Base-by-base conservation (phyloP, 2,113 vertebrate species). In the Amazona guildingii region DNA sequence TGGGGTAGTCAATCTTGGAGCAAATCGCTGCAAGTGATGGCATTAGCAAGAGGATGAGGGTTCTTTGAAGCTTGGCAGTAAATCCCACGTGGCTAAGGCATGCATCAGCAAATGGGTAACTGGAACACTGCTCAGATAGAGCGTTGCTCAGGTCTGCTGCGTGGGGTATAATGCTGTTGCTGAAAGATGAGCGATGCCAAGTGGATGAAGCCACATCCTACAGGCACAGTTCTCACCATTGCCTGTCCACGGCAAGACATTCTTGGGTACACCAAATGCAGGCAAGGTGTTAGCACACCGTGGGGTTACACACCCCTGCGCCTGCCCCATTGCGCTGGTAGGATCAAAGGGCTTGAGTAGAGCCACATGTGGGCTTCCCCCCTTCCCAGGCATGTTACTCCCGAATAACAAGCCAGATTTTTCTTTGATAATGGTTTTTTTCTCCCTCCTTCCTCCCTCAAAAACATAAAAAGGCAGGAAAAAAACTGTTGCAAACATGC, bases 391-490 rank as follows among this genome's bases (percentile, higher is more conserved):
- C 69, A 0, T 5, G 48, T 59, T 74, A 7, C 7, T 85, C n/a
- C 41, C 1, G 1, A 57, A 13, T n/a, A 73, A 83, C 16, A 80
- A 83, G 27, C 37, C 92, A 90, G 55, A 78, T 73, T 39, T 35
- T 43, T 76, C 44, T 54, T 96, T 92, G 89, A 94, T 62, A 41
- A n/a, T n/a, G 25, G 15, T 63, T 90, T 73, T 79, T 17, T 59
- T 15, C 28, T 51, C 31, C 43, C 51, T 76, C 85, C 21, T 93
- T 95, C 70, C 63, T 92, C 49, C 31, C 12, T 92, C 54, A 59
- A 80, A 78, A 94, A 49, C 74, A 64, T 93, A 35, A 91, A 91
- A 96, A 94, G 75, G 39, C 78, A 91, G 90, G 74, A 59, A 78
- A 68, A 70, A 63, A 69, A 27, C 5, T 35, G n/a, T 62, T 84